Conservation (phyloP, 1,140 invertebrate species). For the Ooceraea biroi region DNA sequence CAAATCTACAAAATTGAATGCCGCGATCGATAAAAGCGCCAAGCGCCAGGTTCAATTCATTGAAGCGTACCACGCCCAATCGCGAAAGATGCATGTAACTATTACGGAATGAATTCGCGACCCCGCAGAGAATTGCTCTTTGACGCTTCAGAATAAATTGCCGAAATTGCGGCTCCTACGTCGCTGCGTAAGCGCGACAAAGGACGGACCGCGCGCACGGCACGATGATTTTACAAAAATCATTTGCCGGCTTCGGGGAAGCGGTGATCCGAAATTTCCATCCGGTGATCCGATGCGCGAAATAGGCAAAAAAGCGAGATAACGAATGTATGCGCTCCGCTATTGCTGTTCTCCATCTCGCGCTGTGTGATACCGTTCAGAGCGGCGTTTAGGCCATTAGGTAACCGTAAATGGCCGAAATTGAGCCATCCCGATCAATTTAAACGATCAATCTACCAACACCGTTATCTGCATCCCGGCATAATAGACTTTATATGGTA, state of each 20-base stretch:
- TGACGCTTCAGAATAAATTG: conserved; percentile 21
- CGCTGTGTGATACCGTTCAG: conserved; percentile 11
- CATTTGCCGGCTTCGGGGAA: conserved; percentile 13
- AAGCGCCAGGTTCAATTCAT: conserved; percentile 34
- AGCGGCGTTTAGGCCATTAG: conserved; percentile 15
- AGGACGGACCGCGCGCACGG: conserved; percentile 24
- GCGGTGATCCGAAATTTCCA: conserved; percentile 37
- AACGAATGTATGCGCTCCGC: conserved; percentile 23
- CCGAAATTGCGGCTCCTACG: conserved; percentile 26
- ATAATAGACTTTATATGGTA: neutral
- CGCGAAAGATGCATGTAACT: conserved; percentile 33
- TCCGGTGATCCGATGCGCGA: conserved; percentile 35
- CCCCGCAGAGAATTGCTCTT: conserved; percentile 33
- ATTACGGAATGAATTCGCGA: conserved; percentile 54
- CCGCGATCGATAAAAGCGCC: conserved; percentile 55
- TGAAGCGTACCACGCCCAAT: conserved; percentile 51
- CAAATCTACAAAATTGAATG: conserved; percentile 33
- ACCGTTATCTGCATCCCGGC: neutral
- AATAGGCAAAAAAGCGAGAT: conserved; percentile 45
- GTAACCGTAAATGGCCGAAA: conserved; percentile 37
- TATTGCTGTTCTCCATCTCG: conserved; percentile 6
- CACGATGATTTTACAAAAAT: conserved; percentile 58
- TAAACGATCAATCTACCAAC: neutral
- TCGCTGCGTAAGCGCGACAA: conserved; percentile 15
- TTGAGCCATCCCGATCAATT: conserved; percentile 38